These are phyloP conservation scores for Caenorhabditis becei DNA, from an alignment of 2,888 invertebrate species.

Conservation along the genomic window DNA sequence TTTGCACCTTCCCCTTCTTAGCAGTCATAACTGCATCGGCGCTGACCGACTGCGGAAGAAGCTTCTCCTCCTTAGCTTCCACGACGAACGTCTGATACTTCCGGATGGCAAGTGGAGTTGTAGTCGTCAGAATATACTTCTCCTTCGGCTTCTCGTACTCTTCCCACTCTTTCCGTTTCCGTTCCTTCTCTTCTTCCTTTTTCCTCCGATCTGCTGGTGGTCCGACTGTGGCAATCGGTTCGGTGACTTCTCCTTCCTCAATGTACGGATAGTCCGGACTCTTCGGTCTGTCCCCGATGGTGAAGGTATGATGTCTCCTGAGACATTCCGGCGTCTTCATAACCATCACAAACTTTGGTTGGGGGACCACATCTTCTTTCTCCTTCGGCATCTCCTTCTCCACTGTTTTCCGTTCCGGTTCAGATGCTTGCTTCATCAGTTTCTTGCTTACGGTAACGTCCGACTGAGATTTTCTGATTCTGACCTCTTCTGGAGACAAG, in stretches of 20 bases:
- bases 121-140: conserved; percentile 64
- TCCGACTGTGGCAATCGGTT: conserved; percentile 69
- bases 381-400: conserved; percentile 21
- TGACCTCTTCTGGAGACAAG: conserved; percentile 40
- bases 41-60: conserved; percentile 30
- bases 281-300: conserved; percentile 65
- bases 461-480: conserved; percentile 42
- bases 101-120: conserved; percentile 64
- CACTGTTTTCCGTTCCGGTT: conserved; percentile 43
- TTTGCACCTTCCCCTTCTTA: conserved; percentile 41
- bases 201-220: conserved; percentile 64
- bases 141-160: conserved; percentile 53
- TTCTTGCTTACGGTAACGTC: conserved; percentile 54
- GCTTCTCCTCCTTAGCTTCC: conserved; percentile 51
- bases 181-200: conserved; percentile 54
- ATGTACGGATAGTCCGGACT: conserved; percentile 69
- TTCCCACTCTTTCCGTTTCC: conserved; percentile 52
- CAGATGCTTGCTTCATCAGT: conserved; percentile 40
- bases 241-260: conserved; percentile 67
- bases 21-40: conserved; percentile 50
- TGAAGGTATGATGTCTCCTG: conserved; percentile 68
- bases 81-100: conserved; percentile 69
- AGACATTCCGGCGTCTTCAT: conserved; percentile 65
- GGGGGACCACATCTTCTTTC: conserved; percentile 33
- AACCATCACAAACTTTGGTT: conserved; percentile 57